Conservation (phyloP, 2,113 vertebrate genomes). For the Alouatta palliata region DNA sequence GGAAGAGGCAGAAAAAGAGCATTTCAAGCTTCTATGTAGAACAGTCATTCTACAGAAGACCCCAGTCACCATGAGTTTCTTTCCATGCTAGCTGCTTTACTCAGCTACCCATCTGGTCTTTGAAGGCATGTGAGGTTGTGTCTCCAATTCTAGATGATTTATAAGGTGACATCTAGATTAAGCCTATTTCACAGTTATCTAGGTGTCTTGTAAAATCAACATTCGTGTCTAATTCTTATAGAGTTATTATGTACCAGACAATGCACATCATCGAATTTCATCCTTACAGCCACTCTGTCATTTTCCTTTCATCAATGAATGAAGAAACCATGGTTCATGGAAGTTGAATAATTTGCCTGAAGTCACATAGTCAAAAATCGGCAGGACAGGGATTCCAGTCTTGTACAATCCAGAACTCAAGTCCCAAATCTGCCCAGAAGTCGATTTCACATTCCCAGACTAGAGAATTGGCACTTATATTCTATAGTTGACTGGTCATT, state of each 20-base stretch:
- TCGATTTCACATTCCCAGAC: not conserved
- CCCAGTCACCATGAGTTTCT: not conserved
- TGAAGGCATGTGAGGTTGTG: not conserved
- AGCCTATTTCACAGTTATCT: not conserved
- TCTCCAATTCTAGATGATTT: not conserved
- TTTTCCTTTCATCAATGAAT: not conserved
- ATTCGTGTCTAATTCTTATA: not conserved
- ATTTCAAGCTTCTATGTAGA: not conserved
- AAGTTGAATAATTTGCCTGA: not conserved
- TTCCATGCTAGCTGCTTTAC: not conserved
- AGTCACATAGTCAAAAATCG: not conserved
- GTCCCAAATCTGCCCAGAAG: not conserved
- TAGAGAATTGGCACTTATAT: not conserved
- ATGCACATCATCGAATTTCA: not conserved
- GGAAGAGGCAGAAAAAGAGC: too few species aligned
- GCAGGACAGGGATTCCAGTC: not conserved
- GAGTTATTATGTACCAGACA: not conserved
- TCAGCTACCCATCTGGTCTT: not conserved
- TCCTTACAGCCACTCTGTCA: not conserved
- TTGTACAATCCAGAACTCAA: not conserved
- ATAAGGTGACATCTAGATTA: not conserved
- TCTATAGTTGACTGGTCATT: not conserved
- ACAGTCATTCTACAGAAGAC: fast-evolving
- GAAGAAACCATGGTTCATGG: not conserved
- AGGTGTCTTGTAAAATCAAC: not conserved